Evolutionary conservation across 2,113 vertebrate genomes (phyloP).

Genomic region (Columba janthina): DNA sequence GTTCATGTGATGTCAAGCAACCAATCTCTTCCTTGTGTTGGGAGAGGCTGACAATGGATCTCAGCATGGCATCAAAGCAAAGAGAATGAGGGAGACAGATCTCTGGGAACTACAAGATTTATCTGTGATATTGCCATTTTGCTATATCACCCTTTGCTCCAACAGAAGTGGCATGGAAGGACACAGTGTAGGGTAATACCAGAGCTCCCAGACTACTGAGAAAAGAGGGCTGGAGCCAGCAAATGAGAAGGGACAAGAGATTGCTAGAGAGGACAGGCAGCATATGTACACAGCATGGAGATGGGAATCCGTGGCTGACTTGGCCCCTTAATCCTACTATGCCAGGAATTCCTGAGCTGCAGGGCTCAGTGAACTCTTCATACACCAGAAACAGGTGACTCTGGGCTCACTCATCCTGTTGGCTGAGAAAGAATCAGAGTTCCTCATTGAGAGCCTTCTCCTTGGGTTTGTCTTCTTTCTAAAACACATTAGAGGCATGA

Average conservation of each 20-base stretch:
- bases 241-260: not conserved
- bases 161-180: not conserved
- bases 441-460: slow-evolving; percentile 64
- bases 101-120: not conserved
- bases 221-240: not conserved
- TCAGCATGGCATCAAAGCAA: not conserved
- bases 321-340: not conserved
- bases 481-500: slow-evolving; percentile 42
- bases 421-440: slow-evolving; percentile 57
- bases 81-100: not conserved
- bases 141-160: not conserved
- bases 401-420: not conserved
- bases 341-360: not conserved
- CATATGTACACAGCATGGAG: not conserved
- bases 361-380: not conserved
- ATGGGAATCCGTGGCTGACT: not conserved
- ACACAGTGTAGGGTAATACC: not conserved
- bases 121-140: not conserved
- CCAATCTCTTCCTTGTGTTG: not conserved
- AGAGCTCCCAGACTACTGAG: not conserved
- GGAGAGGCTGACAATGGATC: not conserved
- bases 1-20: not conserved
- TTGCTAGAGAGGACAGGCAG: not conserved
- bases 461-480: slow-evolving; percentile 61
- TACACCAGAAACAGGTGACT: not conserved